These are phyloP conservation scores for Drosophila barbarae DNA, from an alignment of 2,888 invertebrate species.

Conservation along the genomic window DNA sequence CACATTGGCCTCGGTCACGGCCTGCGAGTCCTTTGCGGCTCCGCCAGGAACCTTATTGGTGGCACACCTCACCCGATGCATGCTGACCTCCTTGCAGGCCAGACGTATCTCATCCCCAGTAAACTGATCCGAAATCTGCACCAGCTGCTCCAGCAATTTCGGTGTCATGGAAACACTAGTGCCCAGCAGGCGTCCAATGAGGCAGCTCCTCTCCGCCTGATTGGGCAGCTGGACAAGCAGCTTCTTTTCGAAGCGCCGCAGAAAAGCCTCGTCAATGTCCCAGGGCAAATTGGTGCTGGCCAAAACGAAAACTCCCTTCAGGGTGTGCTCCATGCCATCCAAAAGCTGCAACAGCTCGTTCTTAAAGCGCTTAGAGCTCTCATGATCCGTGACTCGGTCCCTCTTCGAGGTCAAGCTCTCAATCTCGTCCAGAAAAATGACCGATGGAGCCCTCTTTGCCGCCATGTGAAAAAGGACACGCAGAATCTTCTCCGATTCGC, in stretches of 20 bases:
- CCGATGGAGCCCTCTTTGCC: conserved; percentile 90
- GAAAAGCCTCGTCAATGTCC: conserved; percentile 93
- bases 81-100: conserved; percentile 93
- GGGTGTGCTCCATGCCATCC: conserved; percentile 86
- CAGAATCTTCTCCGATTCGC: conserved; percentile 96
- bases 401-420: conserved; percentile 89
- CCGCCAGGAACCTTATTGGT: conserved; percentile 16
- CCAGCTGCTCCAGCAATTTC: conserved; percentile 78
- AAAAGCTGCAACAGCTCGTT: conserved; percentile 92
- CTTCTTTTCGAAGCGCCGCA: conserved; percentile 92
- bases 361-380: conserved; percentile 92
- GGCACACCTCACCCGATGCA: conserved; percentile 86
- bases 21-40: conserved; percentile 35
- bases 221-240: conserved; percentile 90
- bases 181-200: conserved; percentile 84
- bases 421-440: conserved; percentile 95
- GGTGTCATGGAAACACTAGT: conserved; percentile 51
- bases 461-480: conserved; percentile 94
- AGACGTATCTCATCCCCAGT: conserved; percentile 93
- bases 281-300: conserved; percentile 96
- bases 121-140: conserved; percentile 85
- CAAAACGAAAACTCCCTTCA: conserved; percentile 85
- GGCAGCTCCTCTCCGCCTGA: conserved; percentile 82
- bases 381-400: conserved; percentile 86
- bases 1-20: conserved; percentile 42